A percentile compares a stretch with the other conserved stretches of the same genome.
These are phyloP conservation scores for Tetraneura akinire DNA, from an alignment of 1,140 invertebrate genomes.

Conservation along the genomic window DNA sequence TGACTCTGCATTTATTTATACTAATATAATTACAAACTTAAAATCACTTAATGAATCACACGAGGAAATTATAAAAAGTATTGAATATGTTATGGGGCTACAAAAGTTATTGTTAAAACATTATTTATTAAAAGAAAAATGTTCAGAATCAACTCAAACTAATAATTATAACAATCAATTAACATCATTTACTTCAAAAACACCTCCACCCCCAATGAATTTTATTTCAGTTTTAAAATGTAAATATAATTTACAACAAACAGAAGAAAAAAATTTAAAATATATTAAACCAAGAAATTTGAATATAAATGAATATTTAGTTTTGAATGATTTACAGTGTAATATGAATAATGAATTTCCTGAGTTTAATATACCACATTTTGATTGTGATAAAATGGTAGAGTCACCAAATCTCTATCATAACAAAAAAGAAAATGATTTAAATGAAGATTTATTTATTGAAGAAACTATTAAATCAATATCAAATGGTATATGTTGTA, in stretches of 20 bases:
- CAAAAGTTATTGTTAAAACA: not conserved
- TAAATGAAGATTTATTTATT: not conserved
- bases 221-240: constrained; percentile 34
- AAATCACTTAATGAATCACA: not conserved
- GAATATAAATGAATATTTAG: not conserved
- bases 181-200: not conserved
- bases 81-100: not conserved
- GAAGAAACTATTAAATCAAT: not conserved
- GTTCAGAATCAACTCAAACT: constrained; percentile 31
- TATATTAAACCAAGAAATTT: not conserved
- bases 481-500: not conserved
- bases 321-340: not conserved
- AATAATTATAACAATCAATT: not conserved
- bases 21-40: not conserved
- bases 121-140: not conserved
- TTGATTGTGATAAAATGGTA: not conserved
- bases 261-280: not conserved
- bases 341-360: not conserved
- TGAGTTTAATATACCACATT: not conserved
- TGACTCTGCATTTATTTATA: not conserved
- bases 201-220: not conserved
- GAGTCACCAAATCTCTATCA: not conserved
- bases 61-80: not conserved
- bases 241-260: not conserved
- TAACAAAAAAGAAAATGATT: not conserved